Evolutionary conservation across 2,888 invertebrate species (phyloP).

Genomic region (Heliconius charithonia): DNA sequence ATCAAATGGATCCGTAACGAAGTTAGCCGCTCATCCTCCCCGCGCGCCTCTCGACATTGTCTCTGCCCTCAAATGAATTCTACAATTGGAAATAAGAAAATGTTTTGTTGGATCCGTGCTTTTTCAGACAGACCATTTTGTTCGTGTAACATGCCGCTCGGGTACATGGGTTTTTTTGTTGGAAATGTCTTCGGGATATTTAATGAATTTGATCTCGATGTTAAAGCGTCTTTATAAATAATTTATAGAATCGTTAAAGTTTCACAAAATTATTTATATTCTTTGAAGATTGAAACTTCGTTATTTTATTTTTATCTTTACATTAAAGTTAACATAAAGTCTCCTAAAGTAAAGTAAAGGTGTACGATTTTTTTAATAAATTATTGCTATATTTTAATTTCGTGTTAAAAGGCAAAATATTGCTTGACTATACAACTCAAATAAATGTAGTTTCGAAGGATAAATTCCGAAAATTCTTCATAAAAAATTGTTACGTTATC

Average conservation of each 20-base stretch:
- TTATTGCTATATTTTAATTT: too few relatives aligned
- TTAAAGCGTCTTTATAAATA: conserved; percentile 19
- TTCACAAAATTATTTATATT: conserved; percentile 21
- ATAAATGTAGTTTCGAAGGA: not conserved
- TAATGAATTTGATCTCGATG: conserved; percentile 56
- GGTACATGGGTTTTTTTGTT: conserved; percentile 53
- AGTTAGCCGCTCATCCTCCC: conserved; percentile 86
- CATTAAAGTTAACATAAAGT: not conserved
- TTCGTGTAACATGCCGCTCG: conserved; percentile 70
- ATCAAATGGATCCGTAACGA: conserved; percentile 92
- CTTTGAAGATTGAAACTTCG: not conserved
- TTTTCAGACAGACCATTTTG: conserved; percentile 80
- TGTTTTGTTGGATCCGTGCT: conserved; percentile 83
- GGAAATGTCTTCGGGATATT: conserved; percentile 63
- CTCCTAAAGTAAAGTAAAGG: too few relatives aligned
- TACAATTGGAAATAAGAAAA: conserved; percentile 85
- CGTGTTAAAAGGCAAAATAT: too few relatives aligned
- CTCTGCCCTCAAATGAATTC: conserved; percentile 85
- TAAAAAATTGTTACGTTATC: not conserved
- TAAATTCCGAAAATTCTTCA: not conserved
- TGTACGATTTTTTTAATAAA: not conserved
- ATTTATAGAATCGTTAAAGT: conserved; percentile 20
- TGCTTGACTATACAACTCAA: too few relatives aligned
- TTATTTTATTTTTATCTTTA: not conserved
- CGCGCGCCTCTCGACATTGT: conserved; percentile 83